phyloP scores from a whole-genome alignment of 2,113 vertebrate genomes.

The Hippoglossus stenolepis region DNA sequence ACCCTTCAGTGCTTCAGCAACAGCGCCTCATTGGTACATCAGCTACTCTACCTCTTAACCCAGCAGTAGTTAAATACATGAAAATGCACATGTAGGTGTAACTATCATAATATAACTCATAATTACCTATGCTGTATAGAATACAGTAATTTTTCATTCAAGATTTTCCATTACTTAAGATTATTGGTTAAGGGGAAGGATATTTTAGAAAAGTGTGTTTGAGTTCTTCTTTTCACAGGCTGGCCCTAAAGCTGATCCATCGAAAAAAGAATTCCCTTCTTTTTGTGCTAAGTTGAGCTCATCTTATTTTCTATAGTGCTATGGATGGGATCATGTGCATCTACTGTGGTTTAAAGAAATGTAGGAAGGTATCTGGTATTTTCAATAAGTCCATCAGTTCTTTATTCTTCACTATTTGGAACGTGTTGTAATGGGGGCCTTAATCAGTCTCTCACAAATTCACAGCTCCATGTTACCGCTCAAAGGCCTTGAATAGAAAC shows the following conservation, averaged over 20 bases:
- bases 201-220: conserved; percentile 71
- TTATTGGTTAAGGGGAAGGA: conserved; percentile 25
- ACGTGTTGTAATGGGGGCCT: conserved; percentile 53
- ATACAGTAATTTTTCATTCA: conserved; percentile 7
- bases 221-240: conserved; percentile 84
- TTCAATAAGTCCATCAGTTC: conserved; percentile 32
- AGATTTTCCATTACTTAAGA: too few species aligned
- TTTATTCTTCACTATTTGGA: not conserved
- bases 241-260: conserved; percentile 64
- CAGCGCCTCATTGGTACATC: conserved; percentile 58
- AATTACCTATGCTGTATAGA: conserved; percentile 28
- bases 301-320: conserved; percentile 59
- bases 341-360: conserved; percentile 62
- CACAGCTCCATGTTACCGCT: conserved; percentile 76
- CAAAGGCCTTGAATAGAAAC: conserved; percentile 72
- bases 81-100: conserved; percentile 77
- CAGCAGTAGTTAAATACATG: conserved; percentile 80
- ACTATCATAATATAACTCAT: conserved; percentile 63
- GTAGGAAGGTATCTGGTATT: conserved; percentile 79
- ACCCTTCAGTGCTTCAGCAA: conserved; percentile 50
- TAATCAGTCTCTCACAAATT: conserved; percentile 84
- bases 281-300: conserved; percentile 64
- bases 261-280: conserved; percentile 69
- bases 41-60: conserved; percentile 74
- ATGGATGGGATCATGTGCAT: conserved; percentile 65